These are phyloP conservation scores for Saxidomus purpurata DNA, from an alignment of 1,140 invertebrate genomes.

Conservation along the genomic window DNA sequence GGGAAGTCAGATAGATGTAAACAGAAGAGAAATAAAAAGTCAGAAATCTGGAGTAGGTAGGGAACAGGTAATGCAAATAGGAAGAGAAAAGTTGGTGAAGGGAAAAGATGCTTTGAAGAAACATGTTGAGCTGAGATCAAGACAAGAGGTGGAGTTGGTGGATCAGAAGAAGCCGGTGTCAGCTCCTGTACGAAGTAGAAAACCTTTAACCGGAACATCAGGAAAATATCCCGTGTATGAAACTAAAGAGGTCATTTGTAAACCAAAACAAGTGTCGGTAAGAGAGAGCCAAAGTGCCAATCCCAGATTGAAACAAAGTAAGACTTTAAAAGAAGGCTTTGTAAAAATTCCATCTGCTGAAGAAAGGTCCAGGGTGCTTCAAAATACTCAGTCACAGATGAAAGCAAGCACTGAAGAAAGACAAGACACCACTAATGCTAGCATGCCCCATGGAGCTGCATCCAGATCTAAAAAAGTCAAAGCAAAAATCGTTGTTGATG, in stretches of 20 bases:
- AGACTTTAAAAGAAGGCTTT: not conserved
- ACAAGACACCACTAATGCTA: not conserved
- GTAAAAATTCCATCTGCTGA: not conserved
- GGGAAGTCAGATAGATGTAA: not conserved
- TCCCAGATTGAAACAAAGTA: not conserved
- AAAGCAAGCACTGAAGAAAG: not conserved
- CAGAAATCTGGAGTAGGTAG: not conserved
- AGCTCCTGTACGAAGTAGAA: constrained; percentile 15
- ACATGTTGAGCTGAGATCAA: not conserved
- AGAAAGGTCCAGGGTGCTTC: not conserved
- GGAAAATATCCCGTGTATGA: constrained; percentile 14
- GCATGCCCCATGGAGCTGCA: not conserved
- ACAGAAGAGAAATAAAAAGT: not conserved
- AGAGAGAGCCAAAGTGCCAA: constrained; percentile 6
- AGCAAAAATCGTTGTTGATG: not conserved
- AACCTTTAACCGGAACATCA: not conserved
- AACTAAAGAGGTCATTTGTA: not conserved
- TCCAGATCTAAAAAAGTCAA: not conserved
- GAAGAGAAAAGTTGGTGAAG: not conserved
- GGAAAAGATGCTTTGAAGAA: not conserved
- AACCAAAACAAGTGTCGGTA: not conserved
- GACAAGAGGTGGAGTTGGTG: not conserved
- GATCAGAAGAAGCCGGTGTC: not conserved
- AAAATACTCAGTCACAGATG: not conserved
- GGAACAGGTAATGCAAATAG: not conserved